Conservation (phyloP, 2,113 vertebrate species). For the Eretmochelys imbricata region DNA sequence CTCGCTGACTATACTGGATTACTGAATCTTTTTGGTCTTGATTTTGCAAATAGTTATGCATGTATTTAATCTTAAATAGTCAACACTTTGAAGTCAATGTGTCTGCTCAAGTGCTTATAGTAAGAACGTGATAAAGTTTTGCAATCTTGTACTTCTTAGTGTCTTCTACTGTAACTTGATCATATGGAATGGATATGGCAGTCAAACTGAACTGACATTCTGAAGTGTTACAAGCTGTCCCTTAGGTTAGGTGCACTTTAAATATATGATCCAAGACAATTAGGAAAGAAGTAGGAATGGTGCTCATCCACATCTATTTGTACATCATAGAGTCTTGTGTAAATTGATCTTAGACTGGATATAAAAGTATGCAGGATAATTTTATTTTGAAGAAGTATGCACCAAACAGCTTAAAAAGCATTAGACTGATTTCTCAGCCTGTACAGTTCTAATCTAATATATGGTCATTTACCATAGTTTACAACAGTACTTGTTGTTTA, state of each 20-base stretch:
- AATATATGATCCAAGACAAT: background rate
- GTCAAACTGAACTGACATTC: background rate
- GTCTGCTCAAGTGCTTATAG: background rate
- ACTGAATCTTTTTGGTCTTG: background rate
- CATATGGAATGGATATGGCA: background rate
- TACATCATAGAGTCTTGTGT: accelerated
- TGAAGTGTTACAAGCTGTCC: background rate
- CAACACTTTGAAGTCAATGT: background rate
- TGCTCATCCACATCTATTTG: background rate
- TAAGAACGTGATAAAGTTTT: background rate
- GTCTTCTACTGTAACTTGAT: background rate
- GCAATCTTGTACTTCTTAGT: background rate
- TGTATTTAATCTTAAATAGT: background rate
- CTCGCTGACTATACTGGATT: background rate
- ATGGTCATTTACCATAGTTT: background rate
- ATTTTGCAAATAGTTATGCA: background rate
- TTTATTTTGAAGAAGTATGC: background rate
- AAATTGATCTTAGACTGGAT: background rate
- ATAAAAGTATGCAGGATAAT: background rate
- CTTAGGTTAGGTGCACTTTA: background rate
- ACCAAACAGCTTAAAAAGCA: background rate
- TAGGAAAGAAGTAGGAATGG: background rate
- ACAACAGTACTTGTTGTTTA: background rate
- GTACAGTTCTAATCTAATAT: background rate
- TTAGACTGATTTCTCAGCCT: background rate